Conservation (phyloP, 2,888 invertebrate genomes). For the Xestia ashworthii region DNA sequence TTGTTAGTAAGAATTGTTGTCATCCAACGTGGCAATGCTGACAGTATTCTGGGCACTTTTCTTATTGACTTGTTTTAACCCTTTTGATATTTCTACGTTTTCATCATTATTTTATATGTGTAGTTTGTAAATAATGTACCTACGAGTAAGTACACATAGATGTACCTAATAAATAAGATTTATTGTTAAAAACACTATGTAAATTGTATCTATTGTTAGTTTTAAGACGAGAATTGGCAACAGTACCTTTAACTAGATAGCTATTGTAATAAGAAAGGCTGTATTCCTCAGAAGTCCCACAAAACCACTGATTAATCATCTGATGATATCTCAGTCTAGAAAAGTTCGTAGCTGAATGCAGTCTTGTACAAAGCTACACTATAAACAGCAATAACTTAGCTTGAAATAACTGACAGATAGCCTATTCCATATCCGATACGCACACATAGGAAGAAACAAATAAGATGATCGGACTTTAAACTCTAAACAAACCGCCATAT, state of each 20-base stretch:
- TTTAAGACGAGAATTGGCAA: too few species aligned
- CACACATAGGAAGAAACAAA: background rate
- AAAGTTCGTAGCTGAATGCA: background rate
- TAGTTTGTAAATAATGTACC: too few species aligned
- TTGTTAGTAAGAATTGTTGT: too few species aligned
- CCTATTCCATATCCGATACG: background rate
- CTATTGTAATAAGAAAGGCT: background rate
- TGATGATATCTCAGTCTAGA: background rate
- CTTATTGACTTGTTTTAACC: too few species aligned
- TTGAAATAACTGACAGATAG: background rate
- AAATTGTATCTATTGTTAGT: too few species aligned
- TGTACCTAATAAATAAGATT: too few species aligned
- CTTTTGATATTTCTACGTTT: too few species aligned
- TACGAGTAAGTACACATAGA: too few species aligned
- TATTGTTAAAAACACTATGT: too few species aligned
- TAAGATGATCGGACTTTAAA: background rate
- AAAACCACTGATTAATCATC: background rate
- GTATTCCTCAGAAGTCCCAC: rapidly evolving
- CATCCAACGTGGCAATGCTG: too few species aligned
- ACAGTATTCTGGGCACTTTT: too few species aligned
- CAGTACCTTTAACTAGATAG: background rate
- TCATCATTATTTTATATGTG: too few species aligned
- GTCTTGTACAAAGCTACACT: background rate
- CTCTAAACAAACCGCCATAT: conserved; percentile 7
- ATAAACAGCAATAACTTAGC: background rate